These are phyloP conservation scores for Homarus gammarus DNA, from an alignment of 2,888 invertebrate species.

Conservation along the genomic window DNA sequence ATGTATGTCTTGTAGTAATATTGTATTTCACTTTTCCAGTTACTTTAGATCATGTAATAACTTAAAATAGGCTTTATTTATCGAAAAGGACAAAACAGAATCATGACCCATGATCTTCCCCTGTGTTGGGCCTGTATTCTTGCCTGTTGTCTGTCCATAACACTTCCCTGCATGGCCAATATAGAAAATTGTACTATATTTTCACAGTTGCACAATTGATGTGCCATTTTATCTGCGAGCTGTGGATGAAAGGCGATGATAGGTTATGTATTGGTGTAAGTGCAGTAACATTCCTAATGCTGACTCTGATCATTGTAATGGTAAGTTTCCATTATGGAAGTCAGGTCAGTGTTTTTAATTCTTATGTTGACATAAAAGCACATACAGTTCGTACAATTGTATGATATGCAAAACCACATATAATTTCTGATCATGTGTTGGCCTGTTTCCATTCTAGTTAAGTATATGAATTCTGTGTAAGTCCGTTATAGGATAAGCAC, in stretches of 20 bases:
- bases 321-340: constrained; percentile 13
- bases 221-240: constrained; percentile 8
- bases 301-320: not conserved
- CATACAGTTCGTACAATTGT: not conserved
- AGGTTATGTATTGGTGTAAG: not conserved
- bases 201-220: constrained; percentile 9
- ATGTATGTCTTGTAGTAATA: not conserved
- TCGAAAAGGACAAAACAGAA: not conserved
- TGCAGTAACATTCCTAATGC: constrained; percentile 19
- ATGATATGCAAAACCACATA: no score
- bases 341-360: constrained; percentile 7
- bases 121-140: not conserved
- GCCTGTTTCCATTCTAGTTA: not conserved
- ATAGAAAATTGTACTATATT: not conserved
- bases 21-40: no score
- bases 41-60: not conserved
- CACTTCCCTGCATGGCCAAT: constrained; percentile 17
- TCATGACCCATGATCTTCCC: not conserved
- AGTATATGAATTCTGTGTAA: not conserved
- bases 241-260: constrained; percentile 10
- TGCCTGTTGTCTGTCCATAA: constrained; percentile 14
- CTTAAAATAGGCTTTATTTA: not conserved
- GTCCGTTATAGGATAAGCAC: not conserved
- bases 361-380: not conserved
- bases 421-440: not conserved